A percentile compares a stretch with the other conserved stretches of the same genome.
Conservation (phyloP, 2,797 vertebrate species). For the Eremophila alpestris region DNA sequence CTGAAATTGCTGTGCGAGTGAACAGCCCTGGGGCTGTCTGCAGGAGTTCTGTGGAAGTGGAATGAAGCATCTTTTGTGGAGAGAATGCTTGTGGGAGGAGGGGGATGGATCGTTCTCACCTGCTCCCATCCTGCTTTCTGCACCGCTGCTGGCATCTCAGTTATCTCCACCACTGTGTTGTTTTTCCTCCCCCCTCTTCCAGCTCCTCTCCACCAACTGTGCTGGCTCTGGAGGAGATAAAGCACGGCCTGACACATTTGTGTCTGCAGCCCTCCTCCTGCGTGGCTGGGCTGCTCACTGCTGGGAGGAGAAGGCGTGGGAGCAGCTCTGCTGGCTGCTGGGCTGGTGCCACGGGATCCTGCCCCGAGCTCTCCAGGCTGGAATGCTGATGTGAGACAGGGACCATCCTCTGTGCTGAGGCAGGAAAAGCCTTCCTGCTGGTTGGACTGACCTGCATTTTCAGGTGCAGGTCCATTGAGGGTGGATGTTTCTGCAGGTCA, state of each 20-base stretch:
- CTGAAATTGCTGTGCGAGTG: accelerated
- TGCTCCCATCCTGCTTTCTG: neutral
- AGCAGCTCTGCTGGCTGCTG: neutral
- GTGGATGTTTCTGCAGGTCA: neutral
- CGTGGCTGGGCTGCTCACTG: constrained; percentile 23
- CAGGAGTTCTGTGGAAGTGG: neutral
- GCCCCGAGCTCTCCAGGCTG: accelerated
- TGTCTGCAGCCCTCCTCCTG: constrained; percentile 18
- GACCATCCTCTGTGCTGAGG: neutral
- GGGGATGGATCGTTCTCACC: neutral
- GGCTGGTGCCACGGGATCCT: accelerated
- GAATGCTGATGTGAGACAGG: neutral
- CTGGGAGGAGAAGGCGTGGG: neutral
- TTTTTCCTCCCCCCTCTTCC: accelerated
- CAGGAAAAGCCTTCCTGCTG: neutral
- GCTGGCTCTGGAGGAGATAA: neutral
- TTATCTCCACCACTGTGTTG: neutral
- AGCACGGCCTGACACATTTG: constrained; percentile 22
- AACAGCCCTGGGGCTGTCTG: neutral
- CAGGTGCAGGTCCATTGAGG: accelerated
- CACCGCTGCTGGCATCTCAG: neutral
- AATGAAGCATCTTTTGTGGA: neutral
- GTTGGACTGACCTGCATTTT: neutral
- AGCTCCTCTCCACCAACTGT: constrained; percentile 24
- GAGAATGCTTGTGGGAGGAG: neutral